phyloP scores from a whole-genome alignment of 2,888 invertebrate species.

The Troides aeacus region DNA sequence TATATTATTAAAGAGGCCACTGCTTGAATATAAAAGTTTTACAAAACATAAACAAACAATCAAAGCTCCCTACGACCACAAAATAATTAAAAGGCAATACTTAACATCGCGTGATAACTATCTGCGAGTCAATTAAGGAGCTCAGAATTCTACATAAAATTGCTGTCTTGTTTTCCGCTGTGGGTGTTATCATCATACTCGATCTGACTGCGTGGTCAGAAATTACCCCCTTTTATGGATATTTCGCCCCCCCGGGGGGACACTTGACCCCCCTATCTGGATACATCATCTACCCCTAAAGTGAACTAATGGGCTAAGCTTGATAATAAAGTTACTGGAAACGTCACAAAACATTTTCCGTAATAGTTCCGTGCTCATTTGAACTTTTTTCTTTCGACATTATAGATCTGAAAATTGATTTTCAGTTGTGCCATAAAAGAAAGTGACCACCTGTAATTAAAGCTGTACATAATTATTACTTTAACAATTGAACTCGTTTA shows the following conservation, averaged over 20 bases:
- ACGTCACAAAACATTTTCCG: constrained; percentile 32
- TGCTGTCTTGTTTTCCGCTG: constrained; percentile 75
- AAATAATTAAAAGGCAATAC: constrained; percentile 71
- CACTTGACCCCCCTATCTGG: constrained; percentile 77
- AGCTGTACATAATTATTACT: not conserved
- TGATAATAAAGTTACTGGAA: constrained; percentile 47
- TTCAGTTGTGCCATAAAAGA: constrained; percentile 3
- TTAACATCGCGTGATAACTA: constrained; percentile 65
- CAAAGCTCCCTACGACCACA: constrained; percentile 41
- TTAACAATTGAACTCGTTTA: not conserved
- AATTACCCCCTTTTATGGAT: constrained; percentile 77
- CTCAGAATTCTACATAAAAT: constrained; percentile 72
- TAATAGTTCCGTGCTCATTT: not conserved
- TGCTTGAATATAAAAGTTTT: not conserved
- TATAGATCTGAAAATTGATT: not conserved
- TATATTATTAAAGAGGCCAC: too few species aligned
- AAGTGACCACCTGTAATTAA: not conserved
- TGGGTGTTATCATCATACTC: constrained; percentile 64
- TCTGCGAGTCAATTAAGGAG: constrained; percentile 74
- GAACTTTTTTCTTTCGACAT: not conserved
- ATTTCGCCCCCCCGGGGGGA: constrained; percentile 74
- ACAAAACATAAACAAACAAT: constrained; percentile 40
- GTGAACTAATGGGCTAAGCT: constrained; percentile 69
- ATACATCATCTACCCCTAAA: constrained; percentile 78
- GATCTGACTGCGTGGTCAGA: constrained; percentile 74